Conservation (phyloP, 2,888 invertebrate genomes). For the Eupithecia tripunctaria region DNA sequence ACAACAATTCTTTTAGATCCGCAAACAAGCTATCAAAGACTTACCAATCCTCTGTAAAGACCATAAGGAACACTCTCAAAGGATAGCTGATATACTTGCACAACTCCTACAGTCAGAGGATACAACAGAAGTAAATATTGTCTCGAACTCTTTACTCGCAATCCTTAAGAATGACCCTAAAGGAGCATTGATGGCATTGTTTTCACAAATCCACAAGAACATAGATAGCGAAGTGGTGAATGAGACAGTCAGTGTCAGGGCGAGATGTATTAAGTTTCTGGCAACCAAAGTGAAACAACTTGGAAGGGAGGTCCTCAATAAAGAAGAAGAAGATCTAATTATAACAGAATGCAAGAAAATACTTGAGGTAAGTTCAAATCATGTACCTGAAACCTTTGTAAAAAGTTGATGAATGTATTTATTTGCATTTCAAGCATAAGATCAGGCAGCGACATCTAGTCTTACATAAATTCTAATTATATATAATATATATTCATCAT, state of each 20-base stretch:
- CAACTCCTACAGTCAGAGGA: slow-evolving; percentile 96
- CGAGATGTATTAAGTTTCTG: slow-evolving; percentile 94
- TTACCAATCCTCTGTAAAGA: slow-evolving; percentile 94
- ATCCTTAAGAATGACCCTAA: slow-evolving; percentile 90
- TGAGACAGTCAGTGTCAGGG: slow-evolving; percentile 91
- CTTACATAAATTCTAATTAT: too few species aligned
- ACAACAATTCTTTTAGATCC: slow-evolving; percentile 85
- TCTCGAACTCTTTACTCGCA: slow-evolving; percentile 92
- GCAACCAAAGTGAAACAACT: slow-evolving; percentile 92
- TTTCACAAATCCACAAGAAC: slow-evolving; percentile 83
- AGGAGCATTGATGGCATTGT: slow-evolving; percentile 84
- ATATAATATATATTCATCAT: too few species aligned
- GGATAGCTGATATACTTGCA: slow-evolving; percentile 95
- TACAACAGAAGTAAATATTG: slow-evolving; percentile 91
- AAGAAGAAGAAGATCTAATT: slow-evolving; percentile 93
- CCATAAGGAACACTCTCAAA: slow-evolving; percentile 91
- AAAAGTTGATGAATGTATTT: background rate
- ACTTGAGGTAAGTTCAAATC: slow-evolving; percentile 83
- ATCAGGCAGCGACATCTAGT: too few species aligned
- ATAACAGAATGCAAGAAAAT: slow-evolving; percentile 94
- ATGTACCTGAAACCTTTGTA: background rate
- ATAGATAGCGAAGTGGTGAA: slow-evolving; percentile 81
- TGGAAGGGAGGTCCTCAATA: slow-evolving; percentile 90
- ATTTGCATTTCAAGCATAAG: background rate
- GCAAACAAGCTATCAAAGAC: slow-evolving; percentile 97